Evolutionary conservation across 1,140 invertebrate genomes (phyloP), one percentile per base, ranked within the genome.

Genomic region (Zophobas morio): DNA sequence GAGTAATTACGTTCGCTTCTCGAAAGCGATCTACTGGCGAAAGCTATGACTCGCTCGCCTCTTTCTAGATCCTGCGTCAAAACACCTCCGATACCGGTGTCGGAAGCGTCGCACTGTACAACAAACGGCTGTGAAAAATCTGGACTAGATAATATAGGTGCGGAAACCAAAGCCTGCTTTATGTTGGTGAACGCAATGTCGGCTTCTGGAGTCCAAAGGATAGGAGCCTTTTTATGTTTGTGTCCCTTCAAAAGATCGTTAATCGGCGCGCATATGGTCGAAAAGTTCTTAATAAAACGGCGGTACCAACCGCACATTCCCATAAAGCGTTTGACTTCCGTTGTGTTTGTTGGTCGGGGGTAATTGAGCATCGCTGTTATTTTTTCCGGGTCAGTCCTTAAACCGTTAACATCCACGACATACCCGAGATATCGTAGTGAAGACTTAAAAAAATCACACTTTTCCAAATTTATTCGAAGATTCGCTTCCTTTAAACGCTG

Each of bases 21-120:
- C 2, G 63, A 66, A 32, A 80, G 39, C 2, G 39, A 39, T n/a
- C 51, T 53, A 34, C 51, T 79, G 1, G 46, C 53, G 39, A 4
- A 79, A 3, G 34, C 72, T 0, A 73, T 74, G 33, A 6, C 46
- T 39, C 8, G 33, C n/a, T 46, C 72, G 20, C 8, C 46, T 4
- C 46, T 42, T 5, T 76, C 32, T 20, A 77, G 49, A 2, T 40
- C 73, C 75, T 49, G 80, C 34, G 57, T 70, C 20, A 76, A 51
- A 47, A 70, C 57, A 47, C 36, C 3, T 5, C 73, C 73, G 36
- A 75, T 37, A 2, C 60, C 60, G 1, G 49, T 2, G 6, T 37
- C 75, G 4, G 60, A 70, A 8, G 75, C 80, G 40, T 81, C 80
- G 5, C 71, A 75, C 40, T 80, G 78, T 0, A 80, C n/a, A 6